Base-by-base conservation (phyloP, 2,888 invertebrate genomes). In the Autographa pulchrina region DNA sequence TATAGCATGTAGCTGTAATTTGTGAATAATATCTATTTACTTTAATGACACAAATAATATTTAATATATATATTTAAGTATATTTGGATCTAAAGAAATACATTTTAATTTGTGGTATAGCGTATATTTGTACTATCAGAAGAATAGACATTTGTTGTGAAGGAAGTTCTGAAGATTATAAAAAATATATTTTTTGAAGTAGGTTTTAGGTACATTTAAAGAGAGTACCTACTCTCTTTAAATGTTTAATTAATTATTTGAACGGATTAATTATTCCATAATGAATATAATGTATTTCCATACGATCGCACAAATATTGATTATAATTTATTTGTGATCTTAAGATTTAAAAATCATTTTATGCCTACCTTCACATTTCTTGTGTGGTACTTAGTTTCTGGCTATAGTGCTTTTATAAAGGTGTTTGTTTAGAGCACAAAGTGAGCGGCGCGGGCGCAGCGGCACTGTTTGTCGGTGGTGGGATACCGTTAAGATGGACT, bases 401-500 rank as follows among this genome's bases (percentile, higher is more conserved):
- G 16, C 11, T 41, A 20, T 16, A 75, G 25, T 67, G 48, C 70
- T 56, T 60, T 67, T 7, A 58, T 18, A 48, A 18, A 68, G 14
- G 8, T 62, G 56, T 74, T 71, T 58, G 69, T 60, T 66, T 67
- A 60, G 68, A 43, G 63, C 56, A 68, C 38, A 84, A 25, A 84
- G 82, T 84, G 82, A 82, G 74, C 32, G 75, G 79, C 80, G 62
- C 68, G 43, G 43, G 48, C 60, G 68, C 62, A 54, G 52, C 11
- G 52, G 56, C 61, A 54, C 62, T 52, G 25, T 52, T n/a, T 38
- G 62, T 31, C 81, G 63, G 69, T 86, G 85, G 84, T 86, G 85
- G 86, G 85, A 88, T 77, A 87, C 89, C 88, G 88, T 88, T 89
- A 88, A 88, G 88, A 85, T 85, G 87, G 83, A 82, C 85, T 84